Base-by-base conservation (phyloP, 2,113 vertebrate species). In the Chamaea fasciata region DNA sequence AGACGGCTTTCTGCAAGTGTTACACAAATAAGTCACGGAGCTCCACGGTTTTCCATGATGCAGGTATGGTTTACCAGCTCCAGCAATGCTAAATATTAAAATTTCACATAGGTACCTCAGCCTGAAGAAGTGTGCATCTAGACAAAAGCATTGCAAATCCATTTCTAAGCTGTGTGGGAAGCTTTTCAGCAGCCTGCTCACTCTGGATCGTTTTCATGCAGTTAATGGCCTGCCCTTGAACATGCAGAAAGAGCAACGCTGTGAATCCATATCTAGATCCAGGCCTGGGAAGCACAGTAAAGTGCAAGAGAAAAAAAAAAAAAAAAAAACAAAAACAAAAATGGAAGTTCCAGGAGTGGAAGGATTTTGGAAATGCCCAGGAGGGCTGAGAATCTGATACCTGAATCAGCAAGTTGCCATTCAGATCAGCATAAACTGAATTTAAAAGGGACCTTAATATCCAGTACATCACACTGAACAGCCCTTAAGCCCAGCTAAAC, bases 141-240 rank as follows among this genome's bases (percentile, higher is more conserved):
- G 64, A 86, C 52, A 92, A 89, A 93, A 91, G 68, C 52, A 59
- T 67, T 83, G 71, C 55, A 89, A 80, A 87, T 83, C 47, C 31
- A 42, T 81, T 46, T 56, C 24, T 70, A 73, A 92, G 31, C 22
- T 86, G 37, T 9, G 6, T 67, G 44, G 56, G 64, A 81, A 86
- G 85, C 50, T 94, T 86, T 92, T 90, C 79, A 93, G 71, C 68
- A 88, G 83, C 75, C 50, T 90, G 28, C 75, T 93, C 49, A 11
- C 76, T 77, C 75, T 83, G 75, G 63, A 77, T 91, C 3, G 0
- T 73, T 94, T 92, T 85, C 50, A 39, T 21, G 15, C 65, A 77
- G 70, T 84, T 90, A 91, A 69, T 77, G 50, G 82, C 46, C 82
- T 95, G 71, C 71, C 73, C 75, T 70, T 83, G 63, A 88, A 67